Conservation (phyloP, 92 coral and sea anemone species). For the Siderastrea radians region DNA sequence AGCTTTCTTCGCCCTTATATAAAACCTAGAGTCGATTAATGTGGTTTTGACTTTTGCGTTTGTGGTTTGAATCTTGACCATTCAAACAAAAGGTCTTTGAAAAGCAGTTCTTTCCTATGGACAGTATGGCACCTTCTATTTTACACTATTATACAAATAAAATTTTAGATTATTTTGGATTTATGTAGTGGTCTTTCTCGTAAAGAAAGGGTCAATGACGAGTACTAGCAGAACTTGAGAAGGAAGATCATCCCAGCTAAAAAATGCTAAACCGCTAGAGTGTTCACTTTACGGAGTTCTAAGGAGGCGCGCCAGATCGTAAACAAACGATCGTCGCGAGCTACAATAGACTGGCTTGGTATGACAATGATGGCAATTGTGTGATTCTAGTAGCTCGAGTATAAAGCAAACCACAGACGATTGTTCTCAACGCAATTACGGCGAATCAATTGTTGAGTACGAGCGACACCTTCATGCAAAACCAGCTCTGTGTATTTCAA, state of each 20-base stretch:
- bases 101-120: too few relatives aligned
- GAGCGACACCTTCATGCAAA: constrained; percentile 7
- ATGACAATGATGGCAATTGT: constrained; percentile 3
- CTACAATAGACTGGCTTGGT: background rate
- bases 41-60: too few relatives aligned
- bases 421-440: constrained; percentile 13
- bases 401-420: constrained; percentile 18
- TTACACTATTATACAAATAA: too few relatives aligned
- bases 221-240: background rate
- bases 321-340: background rate
- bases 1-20: too few relatives aligned
- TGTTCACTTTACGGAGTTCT: background rate
- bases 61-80: too few relatives aligned
- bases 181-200: too few relatives aligned
- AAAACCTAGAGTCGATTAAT: too few relatives aligned
- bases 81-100: too few relatives aligned
- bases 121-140: too few relatives aligned
- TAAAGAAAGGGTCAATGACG: background rate
- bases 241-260: background rate
- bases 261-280: background rate
- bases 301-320: background rate
- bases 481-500: background rate
- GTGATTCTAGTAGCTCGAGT: background rate
- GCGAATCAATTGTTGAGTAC: constrained; percentile 27
- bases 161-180: too few relatives aligned